These are phyloP conservation scores for Drosophila parvula DNA, from an alignment of 1,140 invertebrate species.

Conservation along the genomic window DNA sequence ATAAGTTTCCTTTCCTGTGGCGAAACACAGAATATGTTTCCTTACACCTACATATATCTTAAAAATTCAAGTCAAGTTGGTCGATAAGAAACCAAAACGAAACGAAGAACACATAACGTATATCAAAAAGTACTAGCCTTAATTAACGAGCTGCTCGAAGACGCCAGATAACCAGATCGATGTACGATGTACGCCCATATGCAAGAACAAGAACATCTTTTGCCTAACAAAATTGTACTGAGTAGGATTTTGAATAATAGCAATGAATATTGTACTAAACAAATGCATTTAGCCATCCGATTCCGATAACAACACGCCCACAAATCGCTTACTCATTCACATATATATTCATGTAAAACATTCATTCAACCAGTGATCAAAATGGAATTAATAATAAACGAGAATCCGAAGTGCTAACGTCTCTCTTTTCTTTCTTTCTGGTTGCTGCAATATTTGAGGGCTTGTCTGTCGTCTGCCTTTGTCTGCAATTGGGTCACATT, in stretches of 20 bases:
- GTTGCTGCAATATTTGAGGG: no score
- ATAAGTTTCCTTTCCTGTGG: background rate
- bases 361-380: constrained; percentile 27
- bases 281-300: constrained; percentile 62
- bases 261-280: constrained; percentile 62
- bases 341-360: constrained; percentile 27
- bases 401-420: constrained; percentile 22
- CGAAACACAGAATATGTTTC: constrained; percentile 52
- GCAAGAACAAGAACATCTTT: constrained; percentile 30
- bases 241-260: constrained; percentile 60
- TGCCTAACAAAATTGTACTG: constrained; percentile 71
- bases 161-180: constrained; percentile 15
- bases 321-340: constrained; percentile 17
- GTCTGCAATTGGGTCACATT: background rate
- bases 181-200: constrained; percentile 9
- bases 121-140: constrained; percentile 54
- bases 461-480: background rate
- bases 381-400: constrained; percentile 26
- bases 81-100: constrained; percentile 47
- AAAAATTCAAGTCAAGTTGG: constrained; percentile 12
- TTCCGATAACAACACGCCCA: constrained; percentile 14
- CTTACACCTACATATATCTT: constrained; percentile 38
- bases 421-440: background rate
- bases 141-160: constrained; percentile 35
- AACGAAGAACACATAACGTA: constrained; percentile 22